Evolutionary conservation across 2,888 invertebrate genomes (phyloP), one percentile per base, ranked within the genome.

Genomic region (Ormyrus nitidulus): DNA sequence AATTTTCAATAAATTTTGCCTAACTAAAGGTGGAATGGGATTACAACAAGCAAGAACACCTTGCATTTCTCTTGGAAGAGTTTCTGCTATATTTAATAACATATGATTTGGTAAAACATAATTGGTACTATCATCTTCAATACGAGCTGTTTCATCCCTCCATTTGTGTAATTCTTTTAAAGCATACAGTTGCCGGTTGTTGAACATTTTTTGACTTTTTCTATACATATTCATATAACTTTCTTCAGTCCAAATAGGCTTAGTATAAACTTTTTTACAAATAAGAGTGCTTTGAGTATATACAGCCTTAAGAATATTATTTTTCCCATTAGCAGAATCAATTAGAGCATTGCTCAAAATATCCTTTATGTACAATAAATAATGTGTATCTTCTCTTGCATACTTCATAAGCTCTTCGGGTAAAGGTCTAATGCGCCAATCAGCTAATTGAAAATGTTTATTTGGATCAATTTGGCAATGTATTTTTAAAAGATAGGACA

Each of bases 21-120:
- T 91, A 0, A 95, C 93, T 49, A 94, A 90, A 0, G 97, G 96
- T 8, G 99, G 99, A 85, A 98, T 95, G 0, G 98, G 99, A 89
- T 95, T 96, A 89, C 99, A 99, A 87, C 97, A 96, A 0, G 98
- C 97, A 80, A 96, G 91, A 80, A 99, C 95, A 1, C 99, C 99
- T 87, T 98, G 97, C 92, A 96, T 93, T 91, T 98, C 98, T 74
- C 97, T 93, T 0, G 98, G 99, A 80, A 99, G 90, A 34, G 93
- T 92, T 90, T 98, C 97, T 0, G 97, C 94, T 80, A 99, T 96
- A 88, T 97, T 94, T 74, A 99, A 88, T 91, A 99, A 90, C 98
- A 98, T 98, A 90, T 99, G 98, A 91, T 98, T 98, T 0, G 99
- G 99, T 79, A 99, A 91, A 66, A 99, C 95, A 91, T 97, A 99